phyloP scores from a whole-genome alignment of 2,797 vertebrate species.

The Sebastes taczanowskii region DNA sequence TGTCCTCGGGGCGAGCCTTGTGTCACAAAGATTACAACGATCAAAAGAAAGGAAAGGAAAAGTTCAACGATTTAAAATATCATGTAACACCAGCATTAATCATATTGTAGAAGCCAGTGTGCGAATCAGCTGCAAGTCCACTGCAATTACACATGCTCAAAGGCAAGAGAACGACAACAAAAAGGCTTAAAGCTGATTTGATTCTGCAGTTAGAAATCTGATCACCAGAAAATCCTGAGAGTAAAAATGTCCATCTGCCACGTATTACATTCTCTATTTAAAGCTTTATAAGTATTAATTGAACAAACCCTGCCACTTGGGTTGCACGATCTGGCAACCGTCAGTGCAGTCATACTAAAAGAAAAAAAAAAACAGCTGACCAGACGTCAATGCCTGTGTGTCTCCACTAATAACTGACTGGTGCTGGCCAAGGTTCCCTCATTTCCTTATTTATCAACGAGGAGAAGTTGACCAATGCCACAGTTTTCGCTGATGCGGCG shows the following conservation, averaged over 20 bases:
- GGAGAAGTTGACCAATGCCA: background rate
- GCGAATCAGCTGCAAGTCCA: background rate
- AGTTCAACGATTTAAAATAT: conserved; percentile 8
- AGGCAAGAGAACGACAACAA: background rate
- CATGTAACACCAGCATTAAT: background rate
- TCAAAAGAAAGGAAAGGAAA: conserved; percentile 38
- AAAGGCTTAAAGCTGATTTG: background rate
- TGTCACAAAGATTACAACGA: conserved; percentile 15
- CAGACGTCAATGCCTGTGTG: conserved; percentile 2
- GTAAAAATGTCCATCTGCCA: background rate
- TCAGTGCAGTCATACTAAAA: background rate
- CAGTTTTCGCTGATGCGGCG: conserved; percentile 10
- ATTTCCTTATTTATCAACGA: conserved; percentile 34
- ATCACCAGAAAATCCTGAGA: background rate
- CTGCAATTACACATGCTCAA: background rate
- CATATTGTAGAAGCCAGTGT: background rate
- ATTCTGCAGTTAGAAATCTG: background rate
- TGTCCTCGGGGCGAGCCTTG: conserved; percentile 18
- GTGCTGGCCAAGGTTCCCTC: conserved; percentile 12
- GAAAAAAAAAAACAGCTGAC: background rate
- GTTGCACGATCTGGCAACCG: background rate
- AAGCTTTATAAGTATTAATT: background rate
- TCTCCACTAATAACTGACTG: background rate
- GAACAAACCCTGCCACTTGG: background rate
- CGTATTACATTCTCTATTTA: background rate